A percentile compares a stretch with the other conserved stretches of the same genome.
Conservation (phyloP, 2,797 vertebrate genomes). For the Falco novaeseelandiae region DNA sequence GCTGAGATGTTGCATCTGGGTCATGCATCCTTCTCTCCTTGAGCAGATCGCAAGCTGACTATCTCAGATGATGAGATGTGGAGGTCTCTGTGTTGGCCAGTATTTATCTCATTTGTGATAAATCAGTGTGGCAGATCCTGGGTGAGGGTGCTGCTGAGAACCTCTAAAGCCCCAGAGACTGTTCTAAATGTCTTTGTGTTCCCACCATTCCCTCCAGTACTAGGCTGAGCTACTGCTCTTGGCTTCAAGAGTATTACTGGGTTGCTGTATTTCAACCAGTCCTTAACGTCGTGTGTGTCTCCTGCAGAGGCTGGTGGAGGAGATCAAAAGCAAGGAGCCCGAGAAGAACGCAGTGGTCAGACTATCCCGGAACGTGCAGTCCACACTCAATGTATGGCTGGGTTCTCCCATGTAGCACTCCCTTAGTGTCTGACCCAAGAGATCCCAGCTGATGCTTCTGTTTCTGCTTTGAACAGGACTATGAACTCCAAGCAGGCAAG, state of each 20-base stretch:
- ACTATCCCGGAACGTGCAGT: conserved; percentile 86
- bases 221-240: neutral
- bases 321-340: conserved; percentile 86
- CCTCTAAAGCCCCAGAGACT: neutral
- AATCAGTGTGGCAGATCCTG: neutral
- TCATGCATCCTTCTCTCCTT: neutral
- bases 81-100: neutral
- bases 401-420: neutral
- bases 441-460: neutral
- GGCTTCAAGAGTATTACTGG: neutral
- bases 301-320: conserved; percentile 85
- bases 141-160: neutral
- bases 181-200: neutral
- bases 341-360: conserved; percentile 81
- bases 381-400: conserved; percentile 82
- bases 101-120: neutral
- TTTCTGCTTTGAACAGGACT: conserved; percentile 81
- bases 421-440: neutral
- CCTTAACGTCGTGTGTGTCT: neutral
- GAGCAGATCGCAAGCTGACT: neutral
- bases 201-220: neutral
- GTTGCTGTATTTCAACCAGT: neutral
- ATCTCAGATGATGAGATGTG: neutral
- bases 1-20: neutral
- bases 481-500: conserved; percentile 85